Conservation (phyloP, 2,113 vertebrate species). For the Pongo abelii region DNA sequence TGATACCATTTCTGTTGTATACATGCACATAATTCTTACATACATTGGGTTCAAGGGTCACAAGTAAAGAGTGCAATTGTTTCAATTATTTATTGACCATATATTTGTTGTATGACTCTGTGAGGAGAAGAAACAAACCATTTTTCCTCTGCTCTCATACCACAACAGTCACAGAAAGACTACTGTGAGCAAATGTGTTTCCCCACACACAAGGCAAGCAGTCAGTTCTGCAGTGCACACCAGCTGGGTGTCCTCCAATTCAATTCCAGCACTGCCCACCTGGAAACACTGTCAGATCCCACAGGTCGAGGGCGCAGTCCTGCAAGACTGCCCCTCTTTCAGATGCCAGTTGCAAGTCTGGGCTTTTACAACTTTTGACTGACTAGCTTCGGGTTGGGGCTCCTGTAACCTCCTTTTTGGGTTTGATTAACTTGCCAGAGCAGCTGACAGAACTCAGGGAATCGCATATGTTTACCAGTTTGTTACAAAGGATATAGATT, state of each 20-base stretch:
- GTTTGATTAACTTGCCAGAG: not conserved
- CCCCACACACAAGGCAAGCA: not conserved
- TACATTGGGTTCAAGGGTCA: not conserved
- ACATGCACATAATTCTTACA: not conserved
- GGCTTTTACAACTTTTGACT: not conserved
- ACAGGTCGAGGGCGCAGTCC: not conserved
- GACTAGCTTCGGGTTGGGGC: not conserved
- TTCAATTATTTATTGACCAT: not conserved
- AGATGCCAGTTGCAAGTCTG: not conserved
- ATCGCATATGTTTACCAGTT: not conserved
- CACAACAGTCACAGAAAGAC: not conserved
- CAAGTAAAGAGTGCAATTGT: not conserved
- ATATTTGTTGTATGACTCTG: not conserved
- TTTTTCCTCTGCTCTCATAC: not conserved
- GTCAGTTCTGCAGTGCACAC: not conserved
- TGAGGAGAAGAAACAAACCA: not conserved
- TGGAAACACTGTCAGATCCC: not conserved
- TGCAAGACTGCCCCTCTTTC: not conserved
- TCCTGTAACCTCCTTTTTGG: not conserved
- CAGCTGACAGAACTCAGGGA: not conserved
- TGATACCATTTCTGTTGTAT: not conserved
- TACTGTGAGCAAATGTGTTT: not conserved
- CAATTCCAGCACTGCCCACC: not conserved
- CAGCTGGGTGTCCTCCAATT: not conserved
- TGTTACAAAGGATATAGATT: not conserved